Evolutionary conservation across 2,888 invertebrate genomes (phyloP), one percentile per base, ranked within the genome.

Genomic region (Euproctis similis): DNA sequence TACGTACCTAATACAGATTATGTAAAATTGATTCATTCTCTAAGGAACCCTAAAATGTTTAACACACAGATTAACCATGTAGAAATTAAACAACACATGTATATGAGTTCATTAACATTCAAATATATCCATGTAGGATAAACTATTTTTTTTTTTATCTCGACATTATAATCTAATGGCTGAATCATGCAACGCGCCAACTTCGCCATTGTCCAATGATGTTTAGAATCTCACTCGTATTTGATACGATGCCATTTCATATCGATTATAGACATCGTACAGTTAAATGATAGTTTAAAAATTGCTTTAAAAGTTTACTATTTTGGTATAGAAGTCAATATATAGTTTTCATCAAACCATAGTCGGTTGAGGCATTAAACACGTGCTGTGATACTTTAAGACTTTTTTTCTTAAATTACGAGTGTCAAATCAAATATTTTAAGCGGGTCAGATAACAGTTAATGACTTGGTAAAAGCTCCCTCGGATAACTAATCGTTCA

Each of bases 401-500:
- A 28, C 33, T 27, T 37, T 30, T 36, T 27, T 17, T 24, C 23
- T 27, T 38, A 31, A 37, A 28, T 39, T 39, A 53, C 47, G 46
- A 55, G 45, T 64, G 66, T 67, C 66, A 65, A 65, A 67, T 26
- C 59, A 53, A 52, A 56, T 56, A 32, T 24, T 58, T 58, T 43
- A 75, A 63, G 64, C 63, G 66, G 77, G 76, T 57, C 73, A 59
- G 45, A 39, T 71, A 73, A 78, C 80, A 65, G 78, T 78, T 72
- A 75, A 75, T 74, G 70, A 70, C 59, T 44, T 59, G 63, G 72
- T 72, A 74, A 78, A 77, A 76, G 69, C 73, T 71, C 62, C 62
- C 70, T 61, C 42, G 54, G 65, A 70, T 71, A 66, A 41, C 37
- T 42, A 36, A 45, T 47, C 42, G 31, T 42, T 33, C 27, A 43